Evolutionary conservation across 2,888 invertebrate genomes (phyloP), one percentile per base, ranked within the genome.

Genomic region (Darwinula stevensoni): DNA sequence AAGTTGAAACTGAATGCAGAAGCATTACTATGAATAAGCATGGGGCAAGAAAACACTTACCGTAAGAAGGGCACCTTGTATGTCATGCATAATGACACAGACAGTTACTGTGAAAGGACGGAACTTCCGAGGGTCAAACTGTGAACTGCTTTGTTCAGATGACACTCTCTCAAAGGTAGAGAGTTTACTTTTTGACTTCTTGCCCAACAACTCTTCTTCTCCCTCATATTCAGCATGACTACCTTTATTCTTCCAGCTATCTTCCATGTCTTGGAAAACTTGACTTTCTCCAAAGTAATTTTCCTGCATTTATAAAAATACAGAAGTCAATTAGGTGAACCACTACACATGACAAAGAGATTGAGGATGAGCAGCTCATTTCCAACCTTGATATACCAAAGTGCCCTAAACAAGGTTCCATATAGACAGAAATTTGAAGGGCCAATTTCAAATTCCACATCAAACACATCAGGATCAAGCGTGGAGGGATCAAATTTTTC

Each of bases 231-330:
- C 22, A 9, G 9, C 22, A 22, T 22, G 22, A 22, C 22, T 22
- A 6, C 6, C 6, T 9, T 9, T 9, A 9, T 22, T n/a, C 22
- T 22, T n/a, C 22, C 22, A 22, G 6, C 22, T n/a, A 22, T 6
- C n/a, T 22, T 28, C 41, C 73, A 86, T 84, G 44, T 88, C 86
- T 1, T 76, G 76, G 45, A 86, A 86, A 15, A 62, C 63, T 53
- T 94, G 88, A 56, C 86, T 78, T 51, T 84, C 86, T 0, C 94
- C 94, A 49, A 97, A 84, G 40, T 94, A 80, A 47, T 94, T 94
- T 55, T 97, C 91, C 60, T 68, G 46, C 27, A 54, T 44, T 33
- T 41, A 39, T 35, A 47, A 35, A 16, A 46, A 36, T 31, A 4
- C 11, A n/a, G n/a, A n/a, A n/a, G n/a, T n/a, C n/a, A n/a, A n/a